A percentile compares a stretch with the other conserved stretches of the same genome.
These are phyloP conservation scores for Periophthalmus magnuspinnatus DNA, from an alignment of 2,797 vertebrate genomes.

Conservation along the genomic window DNA sequence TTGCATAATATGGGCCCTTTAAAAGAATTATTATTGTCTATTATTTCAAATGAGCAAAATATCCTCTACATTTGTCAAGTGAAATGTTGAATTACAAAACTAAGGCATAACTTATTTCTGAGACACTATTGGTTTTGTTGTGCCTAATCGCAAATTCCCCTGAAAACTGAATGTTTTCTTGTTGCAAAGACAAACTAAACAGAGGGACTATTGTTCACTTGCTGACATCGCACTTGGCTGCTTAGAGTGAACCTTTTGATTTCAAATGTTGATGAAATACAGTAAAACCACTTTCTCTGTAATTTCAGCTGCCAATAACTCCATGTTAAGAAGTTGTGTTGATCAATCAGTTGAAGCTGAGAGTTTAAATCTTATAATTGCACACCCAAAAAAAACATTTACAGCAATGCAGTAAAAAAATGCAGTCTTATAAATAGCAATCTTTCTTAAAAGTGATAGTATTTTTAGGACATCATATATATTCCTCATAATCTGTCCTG, in stretches of 20 bases:
- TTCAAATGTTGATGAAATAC: neutral
- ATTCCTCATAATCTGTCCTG: neutral
- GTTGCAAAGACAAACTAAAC: neutral
- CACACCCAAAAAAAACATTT: neutral
- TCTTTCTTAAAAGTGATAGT: too few relatives aligned
- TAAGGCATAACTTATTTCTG: neutral
- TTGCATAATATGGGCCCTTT: too few relatives aligned
- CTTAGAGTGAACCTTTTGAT: neutral
- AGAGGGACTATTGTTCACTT: neutral
- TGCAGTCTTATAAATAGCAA: too few relatives aligned
- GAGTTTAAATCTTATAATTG: neutral
- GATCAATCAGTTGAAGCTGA: neutral
- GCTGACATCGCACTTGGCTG: neutral
- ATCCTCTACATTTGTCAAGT: neutral
- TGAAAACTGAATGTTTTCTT: neutral
- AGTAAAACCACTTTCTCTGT: neutral
- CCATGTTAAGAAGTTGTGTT: neutral
- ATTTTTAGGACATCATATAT: neutral
- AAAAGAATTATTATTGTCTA: too few relatives aligned
- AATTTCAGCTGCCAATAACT: neutral
- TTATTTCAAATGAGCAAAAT: neutral
- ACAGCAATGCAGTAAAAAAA: neutral
- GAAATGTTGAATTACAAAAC: neutral
- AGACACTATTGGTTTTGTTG: neutral
- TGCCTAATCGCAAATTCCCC: neutral